Percentiles rank a stretch among this genome's conserved stretches.
Evolutionary conservation across 2,113 vertebrate species (phyloP).

Genomic region (Salvator merianae): DNA sequence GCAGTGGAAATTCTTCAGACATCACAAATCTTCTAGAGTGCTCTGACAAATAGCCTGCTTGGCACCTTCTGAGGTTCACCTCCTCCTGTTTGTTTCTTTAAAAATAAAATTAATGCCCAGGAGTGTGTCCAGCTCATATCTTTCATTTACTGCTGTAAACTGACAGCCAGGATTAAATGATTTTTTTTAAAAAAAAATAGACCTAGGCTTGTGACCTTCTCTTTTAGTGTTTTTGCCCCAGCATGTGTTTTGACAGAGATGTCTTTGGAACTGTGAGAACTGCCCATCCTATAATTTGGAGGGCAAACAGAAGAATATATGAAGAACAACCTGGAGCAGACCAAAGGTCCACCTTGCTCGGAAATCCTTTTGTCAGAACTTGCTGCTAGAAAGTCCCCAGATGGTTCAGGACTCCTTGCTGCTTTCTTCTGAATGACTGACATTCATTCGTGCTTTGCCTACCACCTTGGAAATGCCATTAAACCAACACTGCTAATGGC

Average conservation of each 20-base stretch:
- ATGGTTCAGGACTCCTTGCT: too few relatives aligned
- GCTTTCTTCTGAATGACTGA: too few relatives aligned
- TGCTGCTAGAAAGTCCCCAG: too few relatives aligned
- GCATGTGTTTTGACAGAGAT: not conserved
- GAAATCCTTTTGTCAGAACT: not conserved
- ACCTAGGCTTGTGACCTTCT: not conserved
- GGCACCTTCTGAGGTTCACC: not conserved
- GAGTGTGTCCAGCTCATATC: not conserved
- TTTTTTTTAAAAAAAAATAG: not conserved
- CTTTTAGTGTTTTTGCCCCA: conserved; percentile 1
- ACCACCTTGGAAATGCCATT: not conserved
- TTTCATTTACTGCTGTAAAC: conserved; percentile 6
- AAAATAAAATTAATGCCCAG: conserved; percentile 18
- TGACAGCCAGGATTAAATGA: not conserved
- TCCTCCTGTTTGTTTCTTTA: conserved; percentile 9
- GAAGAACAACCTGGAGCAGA: not conserved
- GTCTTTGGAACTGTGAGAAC: not conserved
- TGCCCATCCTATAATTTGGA: not conserved
- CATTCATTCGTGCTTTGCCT: too few relatives aligned
- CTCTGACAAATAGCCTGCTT: not conserved
- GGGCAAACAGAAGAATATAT: not conserved
- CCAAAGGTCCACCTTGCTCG: not conserved
- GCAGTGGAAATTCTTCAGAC: not conserved
- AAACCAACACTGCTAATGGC: not conserved
- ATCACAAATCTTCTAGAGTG: not conserved